Percentiles rank a stretch among this genome's conserved stretches.
phyloP scores from a whole-genome alignment of 2,797 vertebrate species.

The Vireo griseus region DNA sequence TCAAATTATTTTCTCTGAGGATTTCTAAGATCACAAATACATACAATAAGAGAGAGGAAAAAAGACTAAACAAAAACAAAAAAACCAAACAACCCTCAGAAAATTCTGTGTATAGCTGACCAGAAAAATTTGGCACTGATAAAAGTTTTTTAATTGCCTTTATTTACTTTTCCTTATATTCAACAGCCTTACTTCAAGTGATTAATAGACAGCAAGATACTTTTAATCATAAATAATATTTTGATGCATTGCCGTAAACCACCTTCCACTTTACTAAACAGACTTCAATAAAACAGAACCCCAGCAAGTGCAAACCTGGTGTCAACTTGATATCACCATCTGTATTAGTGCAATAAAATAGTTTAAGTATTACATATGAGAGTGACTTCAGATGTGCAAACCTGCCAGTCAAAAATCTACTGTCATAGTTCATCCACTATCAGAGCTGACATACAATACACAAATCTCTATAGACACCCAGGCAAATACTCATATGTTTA shows the following conservation, averaged over 20 bases:
- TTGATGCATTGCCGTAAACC: not conserved
- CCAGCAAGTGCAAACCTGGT: not conserved
- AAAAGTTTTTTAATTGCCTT: not conserved
- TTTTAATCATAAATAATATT: not conserved
- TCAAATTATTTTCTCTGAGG: not conserved
- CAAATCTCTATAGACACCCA: not conserved
- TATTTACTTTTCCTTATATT: not conserved
- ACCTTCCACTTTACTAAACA: not conserved
- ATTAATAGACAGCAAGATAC: not conserved
- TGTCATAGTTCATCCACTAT: not conserved
- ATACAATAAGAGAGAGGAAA: not conserved
- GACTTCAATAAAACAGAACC: not conserved
- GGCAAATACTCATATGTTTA: not conserved
- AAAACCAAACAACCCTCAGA: not conserved
- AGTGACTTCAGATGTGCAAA: not conserved
- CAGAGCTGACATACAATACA: not conserved
- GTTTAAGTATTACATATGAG: fast-evolving
- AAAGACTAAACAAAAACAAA: not conserved
- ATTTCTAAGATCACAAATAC: not conserved
- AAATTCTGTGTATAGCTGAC: not conserved
- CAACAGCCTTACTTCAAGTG: fast-evolving
- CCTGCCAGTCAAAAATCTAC: not conserved
- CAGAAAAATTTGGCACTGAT: not conserved
- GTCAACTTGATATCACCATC: not conserved
- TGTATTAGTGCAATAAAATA: not conserved